Evolutionary conservation across 2,113 vertebrate species (phyloP).

Genomic region (Hassar affinis): DNA sequence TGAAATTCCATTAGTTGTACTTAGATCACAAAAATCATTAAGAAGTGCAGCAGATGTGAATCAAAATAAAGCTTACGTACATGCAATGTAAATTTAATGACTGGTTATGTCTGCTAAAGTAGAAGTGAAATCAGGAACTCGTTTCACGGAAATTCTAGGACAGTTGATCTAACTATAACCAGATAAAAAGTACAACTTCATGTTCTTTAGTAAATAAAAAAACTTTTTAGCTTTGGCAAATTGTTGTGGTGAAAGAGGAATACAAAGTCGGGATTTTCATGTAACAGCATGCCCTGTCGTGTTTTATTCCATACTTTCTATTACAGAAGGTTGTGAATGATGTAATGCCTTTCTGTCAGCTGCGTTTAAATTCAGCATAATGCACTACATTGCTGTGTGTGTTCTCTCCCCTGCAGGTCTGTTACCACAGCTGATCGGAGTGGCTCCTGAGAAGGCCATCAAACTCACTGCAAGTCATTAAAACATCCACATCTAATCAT

Average conservation of each 20-base stretch:
- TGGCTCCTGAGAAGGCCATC: conserved; percentile 98
- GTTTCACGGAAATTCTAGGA: background rate
- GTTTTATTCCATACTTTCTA: background rate
- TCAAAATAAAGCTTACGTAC: background rate
- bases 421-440: conserved; percentile 95
- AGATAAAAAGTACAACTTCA: background rate
- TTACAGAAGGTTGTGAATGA: conserved; percentile 1
- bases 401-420: conserved; percentile 77
- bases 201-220: background rate
- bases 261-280: background rate
- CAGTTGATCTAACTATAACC: background rate
- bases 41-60: background rate
- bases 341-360: conserved; percentile 22
- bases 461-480: conserved; percentile 88
- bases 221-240: background rate
- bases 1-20: background rate
- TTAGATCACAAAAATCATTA: background rate
- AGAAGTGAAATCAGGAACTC: background rate
- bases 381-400: conserved; percentile 17
- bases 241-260: background rate
- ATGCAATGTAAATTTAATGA: no score
- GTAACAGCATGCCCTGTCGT: background rate
- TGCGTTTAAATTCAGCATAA: conserved; percentile 2
- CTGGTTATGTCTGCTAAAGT: no score
- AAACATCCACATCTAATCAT: conserved; percentile 7